Evolutionary conservation across 2,797 vertebrate genomes (phyloP).

Genomic region (Avahi laniger): DNA sequence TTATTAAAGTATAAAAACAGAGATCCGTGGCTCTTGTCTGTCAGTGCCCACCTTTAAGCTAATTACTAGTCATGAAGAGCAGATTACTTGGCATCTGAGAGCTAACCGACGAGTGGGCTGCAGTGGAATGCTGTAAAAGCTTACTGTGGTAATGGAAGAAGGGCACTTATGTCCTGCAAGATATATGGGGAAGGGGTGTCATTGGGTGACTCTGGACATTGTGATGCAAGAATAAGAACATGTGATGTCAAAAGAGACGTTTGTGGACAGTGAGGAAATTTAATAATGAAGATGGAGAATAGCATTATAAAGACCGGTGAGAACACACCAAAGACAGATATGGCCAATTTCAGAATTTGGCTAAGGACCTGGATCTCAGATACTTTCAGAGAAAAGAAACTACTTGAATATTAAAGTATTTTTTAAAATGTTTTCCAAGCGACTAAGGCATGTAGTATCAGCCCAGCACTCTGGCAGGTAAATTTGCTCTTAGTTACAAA

Average conservation of each 20-base stretch:
- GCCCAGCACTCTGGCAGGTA: neutral
- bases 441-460: neutral
- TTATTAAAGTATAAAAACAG: neutral
- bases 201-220: neutral
- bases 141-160: too few species aligned
- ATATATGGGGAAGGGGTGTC: neutral
- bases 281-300: neutral
- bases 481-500: neutral
- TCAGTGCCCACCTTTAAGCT: neutral
- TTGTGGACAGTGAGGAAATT: neutral
- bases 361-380: neutral
- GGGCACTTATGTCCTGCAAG: accelerated
- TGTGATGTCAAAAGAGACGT: neutral
- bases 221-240: neutral
- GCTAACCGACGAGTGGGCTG: neutral
- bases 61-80: neutral
- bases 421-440: conserved; percentile 15
- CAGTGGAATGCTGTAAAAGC: neutral
- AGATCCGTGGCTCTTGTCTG: neutral
- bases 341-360: neutral
- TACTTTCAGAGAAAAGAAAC: neutral
- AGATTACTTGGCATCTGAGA: neutral
- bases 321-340: neutral
- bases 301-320: neutral
- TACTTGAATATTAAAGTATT: neutral